phyloP scores from a whole-genome alignment of 2,888 invertebrate genomes.

The Apotomis capreana region DNA sequence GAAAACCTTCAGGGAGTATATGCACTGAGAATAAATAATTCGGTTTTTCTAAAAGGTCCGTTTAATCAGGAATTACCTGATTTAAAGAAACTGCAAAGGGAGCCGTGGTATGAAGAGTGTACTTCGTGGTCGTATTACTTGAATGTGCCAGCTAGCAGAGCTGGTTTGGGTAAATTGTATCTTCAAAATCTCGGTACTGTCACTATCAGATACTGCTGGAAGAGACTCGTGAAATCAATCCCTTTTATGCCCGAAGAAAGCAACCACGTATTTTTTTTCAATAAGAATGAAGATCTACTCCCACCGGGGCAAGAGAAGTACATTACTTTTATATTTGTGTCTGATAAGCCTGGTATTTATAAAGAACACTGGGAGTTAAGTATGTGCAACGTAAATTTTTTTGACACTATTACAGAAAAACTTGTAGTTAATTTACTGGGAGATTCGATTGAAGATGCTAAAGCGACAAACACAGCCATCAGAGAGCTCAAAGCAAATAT shows the following conservation, averaged over 20 bases:
- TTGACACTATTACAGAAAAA: slow-evolving; percentile 59
- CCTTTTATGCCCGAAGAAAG: slow-evolving; percentile 63
- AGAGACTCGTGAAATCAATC: slow-evolving; percentile 62
- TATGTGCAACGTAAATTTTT: slow-evolving; percentile 72
- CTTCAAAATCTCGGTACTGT: slow-evolving; percentile 81
- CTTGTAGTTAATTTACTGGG: slow-evolving; percentile 65
- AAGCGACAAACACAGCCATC: slow-evolving; percentile 51
- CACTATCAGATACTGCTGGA: slow-evolving; percentile 78
- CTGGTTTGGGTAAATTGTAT: slow-evolving; percentile 65
- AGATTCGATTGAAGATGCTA: slow-evolving; percentile 63
- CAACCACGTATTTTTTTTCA: slow-evolving; percentile 81
- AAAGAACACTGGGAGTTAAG: slow-evolving; percentile 78
- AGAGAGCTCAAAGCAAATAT: slow-evolving; percentile 59
- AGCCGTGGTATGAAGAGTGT: slow-evolving; percentile 61
- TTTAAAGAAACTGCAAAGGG: slow-evolving; percentile 54
- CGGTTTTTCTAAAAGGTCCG: slow-evolving; percentile 61
- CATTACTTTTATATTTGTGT: slow-evolving; percentile 77
- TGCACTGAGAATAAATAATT: slow-evolving; percentile 71
- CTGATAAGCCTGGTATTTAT: slow-evolving; percentile 65
- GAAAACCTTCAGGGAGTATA: slow-evolving; percentile 54
- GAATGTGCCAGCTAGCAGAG: slow-evolving; percentile 62
- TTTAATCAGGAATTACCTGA: slow-evolving; percentile 53
- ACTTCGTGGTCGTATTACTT: slow-evolving; percentile 74
- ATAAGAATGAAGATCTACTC: slow-evolving; percentile 81
- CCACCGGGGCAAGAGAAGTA: slow-evolving; percentile 76